phyloP scores from a whole-genome alignment of 2,113 vertebrate species.

The Aepyceros melampus region DNA sequence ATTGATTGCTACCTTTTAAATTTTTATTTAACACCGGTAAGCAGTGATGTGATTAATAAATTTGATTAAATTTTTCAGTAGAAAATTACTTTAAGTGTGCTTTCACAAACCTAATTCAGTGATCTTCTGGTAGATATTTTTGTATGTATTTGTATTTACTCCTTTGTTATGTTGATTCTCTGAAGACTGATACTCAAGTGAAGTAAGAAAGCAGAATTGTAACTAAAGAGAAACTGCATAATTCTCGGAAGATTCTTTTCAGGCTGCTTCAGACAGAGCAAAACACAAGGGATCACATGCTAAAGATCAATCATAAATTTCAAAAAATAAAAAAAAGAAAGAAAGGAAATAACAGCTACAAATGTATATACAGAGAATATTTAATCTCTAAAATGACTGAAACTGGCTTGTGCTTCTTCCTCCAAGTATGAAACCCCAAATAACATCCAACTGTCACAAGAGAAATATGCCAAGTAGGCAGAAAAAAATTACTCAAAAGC shows the following conservation, averaged over 20 bases:
- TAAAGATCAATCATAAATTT: constrained; percentile 38
- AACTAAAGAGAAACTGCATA: constrained; percentile 51
- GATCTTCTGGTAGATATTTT: background rate
- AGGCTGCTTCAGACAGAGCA: constrained; percentile 32
- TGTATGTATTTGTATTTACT: background rate
- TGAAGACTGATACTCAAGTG: background rate
- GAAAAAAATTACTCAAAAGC: background rate
- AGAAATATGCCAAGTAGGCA: constrained; percentile 5
- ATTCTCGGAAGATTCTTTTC: constrained; percentile 55
- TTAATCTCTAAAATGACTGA: constrained; percentile 29
- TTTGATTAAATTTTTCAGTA: background rate
- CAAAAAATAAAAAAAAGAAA: too few relatives aligned
- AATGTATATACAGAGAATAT: constrained; percentile 7
- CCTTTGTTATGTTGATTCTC: background rate
- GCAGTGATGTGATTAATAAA: constrained; percentile 45
- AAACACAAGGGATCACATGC: background rate
- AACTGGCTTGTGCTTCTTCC: constrained; percentile 31
- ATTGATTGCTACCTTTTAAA: constrained; percentile 51
- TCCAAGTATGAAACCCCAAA: background rate
- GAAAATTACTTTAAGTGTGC: background rate
- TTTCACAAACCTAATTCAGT: constrained; percentile 17
- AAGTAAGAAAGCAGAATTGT: background rate
- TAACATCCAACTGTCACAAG: constrained; percentile 26
- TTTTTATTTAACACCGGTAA: constrained; percentile 33
- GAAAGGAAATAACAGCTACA: constrained; percentile 16